Conservation (phyloP, 2,888 invertebrate genomes). For the Leptinotarsa tumamoca region DNA sequence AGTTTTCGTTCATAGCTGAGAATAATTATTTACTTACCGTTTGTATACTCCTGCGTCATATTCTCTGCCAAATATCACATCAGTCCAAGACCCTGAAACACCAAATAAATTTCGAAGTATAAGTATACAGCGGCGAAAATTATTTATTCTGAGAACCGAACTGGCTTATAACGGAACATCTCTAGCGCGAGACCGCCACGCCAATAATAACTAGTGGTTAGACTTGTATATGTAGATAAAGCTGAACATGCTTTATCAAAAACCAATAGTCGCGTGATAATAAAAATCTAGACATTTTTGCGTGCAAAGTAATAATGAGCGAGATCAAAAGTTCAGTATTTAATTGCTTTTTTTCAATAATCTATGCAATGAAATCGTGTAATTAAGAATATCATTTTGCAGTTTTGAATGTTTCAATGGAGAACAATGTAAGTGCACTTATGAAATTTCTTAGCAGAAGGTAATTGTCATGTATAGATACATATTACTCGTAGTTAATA, state of each 20-base stretch:
- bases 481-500: too few relatives aligned
- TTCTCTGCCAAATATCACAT: conserved; percentile 29
- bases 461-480: too few relatives aligned
- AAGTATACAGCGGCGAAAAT: neutral
- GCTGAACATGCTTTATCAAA: conserved; percentile 7
- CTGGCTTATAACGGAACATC: conserved; percentile 3
- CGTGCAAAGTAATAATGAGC: neutral
- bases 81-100: conserved; percentile 19
- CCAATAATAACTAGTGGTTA: conserved; percentile 6
- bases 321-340: neutral
- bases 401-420: too few relatives aligned
- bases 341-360: neutral
- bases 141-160: conserved; percentile 1
- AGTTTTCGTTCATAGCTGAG: neutral
- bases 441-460: too few relatives aligned
- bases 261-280: neutral
- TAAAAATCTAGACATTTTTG: neutral
- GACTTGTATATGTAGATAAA: conserved; percentile 6
- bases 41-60: conserved; percentile 24
- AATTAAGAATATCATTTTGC: too few relatives aligned
- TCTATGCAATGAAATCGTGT: neutral
- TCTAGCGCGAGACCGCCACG: neutral
- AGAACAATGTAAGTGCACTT: too few relatives aligned
- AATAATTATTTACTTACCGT: conserved; percentile 26
- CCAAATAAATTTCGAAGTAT: conserved; percentile 14